Conservation (phyloP, 2,888 invertebrate species). For the Coelinius sp. region DNA sequence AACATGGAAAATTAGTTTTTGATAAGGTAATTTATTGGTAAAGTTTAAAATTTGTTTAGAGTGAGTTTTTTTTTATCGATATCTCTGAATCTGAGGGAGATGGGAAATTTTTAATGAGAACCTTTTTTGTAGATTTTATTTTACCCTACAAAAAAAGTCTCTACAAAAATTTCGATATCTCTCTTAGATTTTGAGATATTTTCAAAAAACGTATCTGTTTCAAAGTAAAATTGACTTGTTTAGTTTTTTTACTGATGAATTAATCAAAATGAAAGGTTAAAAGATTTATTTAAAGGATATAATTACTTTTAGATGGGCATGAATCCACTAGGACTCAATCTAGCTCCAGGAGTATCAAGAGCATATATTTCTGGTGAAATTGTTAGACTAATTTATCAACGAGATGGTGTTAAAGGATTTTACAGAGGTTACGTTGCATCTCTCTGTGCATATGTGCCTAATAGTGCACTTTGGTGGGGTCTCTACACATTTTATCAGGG, state of each 20-base stretch:
- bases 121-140: no score
- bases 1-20: slow-evolving; percentile 61
- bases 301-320: slow-evolving; percentile 72
- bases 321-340: slow-evolving; percentile 83
- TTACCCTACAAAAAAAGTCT: no score
- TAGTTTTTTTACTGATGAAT: no score
- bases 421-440: slow-evolving; percentile 96
- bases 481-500: slow-evolving; percentile 96
- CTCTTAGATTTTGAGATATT: no score
- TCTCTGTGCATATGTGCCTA: slow-evolving; percentile 93
- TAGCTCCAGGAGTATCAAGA: slow-evolving; percentile 76
- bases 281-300: neutral
- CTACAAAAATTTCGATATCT: no score
- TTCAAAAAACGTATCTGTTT: no score
- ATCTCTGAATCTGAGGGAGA: no score
- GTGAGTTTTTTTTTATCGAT: neutral
- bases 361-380: slow-evolving; percentile 83
- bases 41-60: no score
- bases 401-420: slow-evolving; percentile 89
- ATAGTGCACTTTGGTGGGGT: slow-evolving; percentile 98
- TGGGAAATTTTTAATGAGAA: no score
- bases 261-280: neutral
- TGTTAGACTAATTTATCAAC: slow-evolving; percentile 81
- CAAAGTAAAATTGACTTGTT: no score
- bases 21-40: slow-evolving; percentile 58